phyloP scores from a whole-genome alignment of 2,113 vertebrate genomes.

The Trogon surrucura region DNA sequence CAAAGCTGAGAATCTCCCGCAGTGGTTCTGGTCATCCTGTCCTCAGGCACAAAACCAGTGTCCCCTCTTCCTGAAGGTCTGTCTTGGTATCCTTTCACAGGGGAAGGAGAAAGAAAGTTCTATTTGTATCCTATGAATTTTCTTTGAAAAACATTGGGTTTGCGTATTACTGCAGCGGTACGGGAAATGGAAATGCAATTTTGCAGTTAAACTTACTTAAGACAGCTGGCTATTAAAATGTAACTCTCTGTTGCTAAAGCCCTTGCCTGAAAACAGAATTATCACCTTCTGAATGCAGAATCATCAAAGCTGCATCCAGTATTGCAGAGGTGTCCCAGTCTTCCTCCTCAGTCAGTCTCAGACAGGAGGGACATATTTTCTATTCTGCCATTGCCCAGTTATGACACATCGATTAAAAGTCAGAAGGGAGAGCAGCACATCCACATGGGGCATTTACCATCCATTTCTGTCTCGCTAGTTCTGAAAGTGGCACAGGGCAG shows the following conservation, averaged over 20 bases:
- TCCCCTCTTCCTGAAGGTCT: slow-evolving; percentile 96
- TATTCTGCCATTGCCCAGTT: background rate
- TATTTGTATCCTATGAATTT: background rate
- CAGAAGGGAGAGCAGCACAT: background rate
- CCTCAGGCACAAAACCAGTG: slow-evolving; percentile 97
- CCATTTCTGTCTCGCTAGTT: background rate
- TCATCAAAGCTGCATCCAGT: background rate
- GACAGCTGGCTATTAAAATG: background rate
- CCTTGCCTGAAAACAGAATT: background rate
- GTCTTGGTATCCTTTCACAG: background rate
- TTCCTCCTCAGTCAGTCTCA: background rate
- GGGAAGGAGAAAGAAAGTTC: background rate
- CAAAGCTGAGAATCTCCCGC: slow-evolving; percentile 92
- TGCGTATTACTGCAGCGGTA: background rate
- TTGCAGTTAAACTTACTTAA: background rate
- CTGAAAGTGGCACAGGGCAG: background rate
- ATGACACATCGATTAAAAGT: too few relatives aligned
- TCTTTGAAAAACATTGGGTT: background rate
- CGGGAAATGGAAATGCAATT: background rate
- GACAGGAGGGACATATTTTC: background rate
- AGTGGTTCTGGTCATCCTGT: slow-evolving; percentile 98
- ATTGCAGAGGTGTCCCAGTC: background rate
- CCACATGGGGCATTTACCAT: background rate
- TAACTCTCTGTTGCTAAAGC: background rate
- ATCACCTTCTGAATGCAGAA: background rate